phyloP scores from a whole-genome alignment of 2,113 vertebrate species.

The Bombycilla garrulus region DNA sequence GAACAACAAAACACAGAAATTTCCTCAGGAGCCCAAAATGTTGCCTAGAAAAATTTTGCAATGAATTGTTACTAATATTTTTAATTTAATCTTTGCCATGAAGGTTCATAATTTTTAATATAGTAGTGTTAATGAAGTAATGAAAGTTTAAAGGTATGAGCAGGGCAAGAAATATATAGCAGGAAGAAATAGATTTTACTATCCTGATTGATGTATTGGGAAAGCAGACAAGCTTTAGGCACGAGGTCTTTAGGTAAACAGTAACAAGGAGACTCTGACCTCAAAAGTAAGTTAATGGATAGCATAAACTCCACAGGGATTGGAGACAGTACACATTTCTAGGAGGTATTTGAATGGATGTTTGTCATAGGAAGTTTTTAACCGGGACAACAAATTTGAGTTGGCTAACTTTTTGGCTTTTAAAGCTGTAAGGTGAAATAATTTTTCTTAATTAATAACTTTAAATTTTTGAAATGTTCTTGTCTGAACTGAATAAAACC shows the following conservation, averaged over 20 bases:
- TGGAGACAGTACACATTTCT: background rate
- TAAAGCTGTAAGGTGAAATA: background rate
- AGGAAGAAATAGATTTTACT: background rate
- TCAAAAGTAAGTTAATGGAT: background rate
- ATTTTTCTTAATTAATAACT: background rate
- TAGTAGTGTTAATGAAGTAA: background rate
- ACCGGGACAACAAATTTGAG: background rate
- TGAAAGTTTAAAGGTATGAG: background rate
- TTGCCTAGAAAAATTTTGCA: background rate
- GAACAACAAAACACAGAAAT: background rate
- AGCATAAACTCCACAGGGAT: background rate
- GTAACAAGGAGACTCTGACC: background rate
- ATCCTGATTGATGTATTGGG: background rate
- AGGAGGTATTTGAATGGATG: background rate
- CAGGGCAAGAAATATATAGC: background rate
- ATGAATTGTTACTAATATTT: background rate
- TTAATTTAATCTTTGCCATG: background rate
- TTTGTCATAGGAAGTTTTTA: slow-evolving; percentile 3
- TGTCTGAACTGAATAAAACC: background rate
- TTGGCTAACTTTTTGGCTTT: background rate
- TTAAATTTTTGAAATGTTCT: background rate
- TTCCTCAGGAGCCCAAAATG: background rate
- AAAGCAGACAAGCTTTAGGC: background rate
- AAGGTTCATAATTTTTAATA: background rate
- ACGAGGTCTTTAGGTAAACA: background rate